phyloP scores from a whole-genome alignment of 2,113 vertebrate species.

The Ophthalmolycus amberensis region DNA sequence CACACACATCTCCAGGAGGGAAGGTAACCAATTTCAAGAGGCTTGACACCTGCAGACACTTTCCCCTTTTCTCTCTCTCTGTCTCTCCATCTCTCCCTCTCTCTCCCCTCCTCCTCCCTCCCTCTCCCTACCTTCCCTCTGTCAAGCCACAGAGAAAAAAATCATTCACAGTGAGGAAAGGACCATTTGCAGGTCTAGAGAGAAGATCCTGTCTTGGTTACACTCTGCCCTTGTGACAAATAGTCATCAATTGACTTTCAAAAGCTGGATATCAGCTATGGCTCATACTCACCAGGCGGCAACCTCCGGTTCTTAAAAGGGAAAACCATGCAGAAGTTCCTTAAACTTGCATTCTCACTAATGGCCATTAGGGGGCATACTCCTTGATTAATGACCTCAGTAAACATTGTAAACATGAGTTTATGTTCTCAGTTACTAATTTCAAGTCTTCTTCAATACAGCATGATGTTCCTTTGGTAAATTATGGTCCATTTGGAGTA shows the following conservation, averaged over 20 bases:
- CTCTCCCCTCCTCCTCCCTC: conserved; percentile 14
- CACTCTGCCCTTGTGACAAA: conserved; percentile 33
- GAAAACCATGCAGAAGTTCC: too few species aligned
- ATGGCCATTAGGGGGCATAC: not conserved
- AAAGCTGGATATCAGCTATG: not conserved
- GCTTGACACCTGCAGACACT: conserved; percentile 67
- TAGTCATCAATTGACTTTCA: conserved; percentile 14
- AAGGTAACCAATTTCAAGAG: conserved; percentile 74
- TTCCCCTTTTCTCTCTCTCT: conserved; percentile 25
- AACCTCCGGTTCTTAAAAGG: not conserved
- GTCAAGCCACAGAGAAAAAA: conserved; percentile 61
- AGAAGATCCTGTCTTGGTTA: conserved; percentile 34
- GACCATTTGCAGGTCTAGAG: conserved; percentile 59
- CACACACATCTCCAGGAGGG: conserved; percentile 44
- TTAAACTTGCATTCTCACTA: not conserved
- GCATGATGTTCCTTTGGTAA: too few species aligned
- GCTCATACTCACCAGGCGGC: not conserved
- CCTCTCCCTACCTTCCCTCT: conserved; percentile 29
- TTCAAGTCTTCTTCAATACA: not conserved
- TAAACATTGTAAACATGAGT: not conserved
- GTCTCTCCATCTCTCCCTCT: conserved; percentile 4
- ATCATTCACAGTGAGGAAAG: conserved; percentile 55
- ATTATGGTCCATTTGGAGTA: too few species aligned
- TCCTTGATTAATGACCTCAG: not conserved
- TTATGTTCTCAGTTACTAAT: not conserved